phyloP scores from a whole-genome alignment of 2,888 invertebrate genomes.

The Agapostemon virescens region DNA sequence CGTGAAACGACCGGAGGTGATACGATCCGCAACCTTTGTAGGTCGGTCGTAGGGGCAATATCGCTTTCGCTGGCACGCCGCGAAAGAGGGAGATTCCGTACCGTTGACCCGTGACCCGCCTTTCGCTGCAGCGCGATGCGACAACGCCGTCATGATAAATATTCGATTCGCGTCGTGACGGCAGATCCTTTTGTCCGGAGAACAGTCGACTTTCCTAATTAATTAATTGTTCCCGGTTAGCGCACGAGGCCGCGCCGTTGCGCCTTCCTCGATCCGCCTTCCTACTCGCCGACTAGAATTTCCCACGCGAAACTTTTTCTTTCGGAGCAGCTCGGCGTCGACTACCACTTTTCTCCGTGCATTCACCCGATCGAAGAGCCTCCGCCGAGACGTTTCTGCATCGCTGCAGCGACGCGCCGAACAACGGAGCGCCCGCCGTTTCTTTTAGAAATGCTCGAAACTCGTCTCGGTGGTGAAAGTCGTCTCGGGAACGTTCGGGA shows the following conservation, averaged over 20 bases:
- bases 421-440: neutral
- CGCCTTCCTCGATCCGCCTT: conserved; percentile 33
- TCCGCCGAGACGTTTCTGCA: neutral
- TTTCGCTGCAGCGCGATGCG: conserved; percentile 68
- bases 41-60: conserved; percentile 52
- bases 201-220: conserved; percentile 64
- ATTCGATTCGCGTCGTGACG: conserved; percentile 74
- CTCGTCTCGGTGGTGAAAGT: too few species aligned
- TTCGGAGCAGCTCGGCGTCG: conserved; percentile 30
- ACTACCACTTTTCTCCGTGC: conserved; percentile 41
- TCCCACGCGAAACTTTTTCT: conserved; percentile 59
- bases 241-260: conserved; percentile 31
- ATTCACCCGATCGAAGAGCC: conserved; percentile 38
- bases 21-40: conserved; percentile 54
- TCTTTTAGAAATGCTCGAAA: neutral
- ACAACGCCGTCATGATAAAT: conserved; percentile 71
- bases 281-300: conserved; percentile 45
- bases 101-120: conserved; percentile 72
- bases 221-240: conserved; percentile 53
- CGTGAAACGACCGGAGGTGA: conserved; percentile 43
- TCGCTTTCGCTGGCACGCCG: conserved; percentile 69
- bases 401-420: neutral
- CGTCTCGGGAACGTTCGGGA: neutral
- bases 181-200: conserved; percentile 64
- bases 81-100: conserved; percentile 69